phyloP scores from a whole-genome alignment of 2,888 invertebrate species.

The Ennomos erosarius region DNA sequence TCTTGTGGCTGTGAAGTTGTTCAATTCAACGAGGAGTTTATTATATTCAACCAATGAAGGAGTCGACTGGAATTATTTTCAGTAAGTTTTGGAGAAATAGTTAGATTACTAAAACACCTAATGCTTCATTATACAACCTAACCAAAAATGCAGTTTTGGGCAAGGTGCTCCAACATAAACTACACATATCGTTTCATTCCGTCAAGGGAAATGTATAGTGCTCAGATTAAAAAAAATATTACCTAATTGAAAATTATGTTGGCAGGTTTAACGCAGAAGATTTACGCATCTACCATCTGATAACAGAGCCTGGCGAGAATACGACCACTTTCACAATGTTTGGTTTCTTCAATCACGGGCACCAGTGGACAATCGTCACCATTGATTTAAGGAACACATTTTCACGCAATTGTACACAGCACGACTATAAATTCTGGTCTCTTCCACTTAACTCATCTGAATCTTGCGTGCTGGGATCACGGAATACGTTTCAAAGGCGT shows the following conservation, averaged over 20 bases:
- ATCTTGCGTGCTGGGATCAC: conserved; percentile 91
- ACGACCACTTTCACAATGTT: conserved; percentile 96
- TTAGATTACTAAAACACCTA: no score
- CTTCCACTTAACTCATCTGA: conserved; percentile 87
- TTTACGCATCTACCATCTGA: conserved; percentile 93
- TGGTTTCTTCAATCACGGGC: conserved; percentile 91
- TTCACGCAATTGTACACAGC: conserved; percentile 85
- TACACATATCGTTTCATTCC: no score
- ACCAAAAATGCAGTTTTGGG: no score
- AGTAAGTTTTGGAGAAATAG: conserved; percentile 58
- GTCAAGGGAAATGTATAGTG: no score
- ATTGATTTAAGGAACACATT: conserved; percentile 85
- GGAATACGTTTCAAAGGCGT: conserved; percentile 90
- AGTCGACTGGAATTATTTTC: conserved; percentile 90
- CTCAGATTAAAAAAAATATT: conserved; percentile 30
- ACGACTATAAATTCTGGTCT: conserved; percentile 96
- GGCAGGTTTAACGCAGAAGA: conserved; percentile 89
- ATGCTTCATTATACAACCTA: no score
- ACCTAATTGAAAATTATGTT: conserved; percentile 34
- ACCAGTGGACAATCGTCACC: conserved; percentile 95
- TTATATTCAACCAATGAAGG: conserved; percentile 95
- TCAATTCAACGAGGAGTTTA: conserved; percentile 92
- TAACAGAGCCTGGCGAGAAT: conserved; percentile 97
- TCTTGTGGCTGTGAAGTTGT: conserved; percentile 93
- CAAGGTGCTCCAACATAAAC: no score